Evolutionary conservation across 2,113 vertebrate species (phyloP).

Genomic region (Dicentrarchus labrax): DNA sequence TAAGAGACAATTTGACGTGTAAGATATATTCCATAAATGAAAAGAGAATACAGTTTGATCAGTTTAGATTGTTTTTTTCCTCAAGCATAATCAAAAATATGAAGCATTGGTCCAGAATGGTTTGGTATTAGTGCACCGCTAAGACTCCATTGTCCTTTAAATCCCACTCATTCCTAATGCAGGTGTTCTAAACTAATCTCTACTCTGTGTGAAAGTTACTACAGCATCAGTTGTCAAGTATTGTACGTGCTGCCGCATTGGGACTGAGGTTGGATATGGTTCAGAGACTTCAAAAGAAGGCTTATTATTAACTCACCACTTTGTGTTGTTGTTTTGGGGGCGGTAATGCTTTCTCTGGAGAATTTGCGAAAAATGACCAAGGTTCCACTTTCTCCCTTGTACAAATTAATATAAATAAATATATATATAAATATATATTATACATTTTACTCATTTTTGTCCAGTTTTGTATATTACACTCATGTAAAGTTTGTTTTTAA

Average conservation of each 20-base stretch:
- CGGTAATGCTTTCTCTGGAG: conserved; percentile 68
- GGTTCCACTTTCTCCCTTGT: conserved; percentile 87
- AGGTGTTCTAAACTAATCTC: conserved; percentile 44
- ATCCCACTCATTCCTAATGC: conserved; percentile 68
- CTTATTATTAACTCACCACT: conserved; percentile 66
- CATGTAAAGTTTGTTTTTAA: conserved; percentile 82
- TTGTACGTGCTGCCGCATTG: conserved; percentile 78
- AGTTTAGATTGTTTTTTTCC: not conserved
- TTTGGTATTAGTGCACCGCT: conserved; percentile 32
- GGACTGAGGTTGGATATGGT: conserved; percentile 63
- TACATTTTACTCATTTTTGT: conserved; percentile 86
- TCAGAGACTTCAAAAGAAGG: conserved; percentile 53
- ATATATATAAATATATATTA: conserved; percentile 79
- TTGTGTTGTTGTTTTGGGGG: conserved; percentile 41
- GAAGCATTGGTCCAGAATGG: conserved; percentile 18
- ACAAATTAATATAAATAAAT: conserved; percentile 88
- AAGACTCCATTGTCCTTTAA: conserved; percentile 24
- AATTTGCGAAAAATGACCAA: conserved; percentile 73
- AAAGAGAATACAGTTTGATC: not conserved
- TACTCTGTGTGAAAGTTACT: conserved; percentile 29
- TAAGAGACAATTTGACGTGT: not conserved
- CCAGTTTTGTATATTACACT: conserved; percentile 85
- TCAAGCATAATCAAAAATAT: not conserved
- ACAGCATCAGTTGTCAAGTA: conserved; percentile 64
- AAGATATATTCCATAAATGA: not conserved